These are phyloP conservation scores for Acanthisitta chloris DNA, from an alignment of 2,113 vertebrate genomes.

Conservation along the genomic window DNA sequence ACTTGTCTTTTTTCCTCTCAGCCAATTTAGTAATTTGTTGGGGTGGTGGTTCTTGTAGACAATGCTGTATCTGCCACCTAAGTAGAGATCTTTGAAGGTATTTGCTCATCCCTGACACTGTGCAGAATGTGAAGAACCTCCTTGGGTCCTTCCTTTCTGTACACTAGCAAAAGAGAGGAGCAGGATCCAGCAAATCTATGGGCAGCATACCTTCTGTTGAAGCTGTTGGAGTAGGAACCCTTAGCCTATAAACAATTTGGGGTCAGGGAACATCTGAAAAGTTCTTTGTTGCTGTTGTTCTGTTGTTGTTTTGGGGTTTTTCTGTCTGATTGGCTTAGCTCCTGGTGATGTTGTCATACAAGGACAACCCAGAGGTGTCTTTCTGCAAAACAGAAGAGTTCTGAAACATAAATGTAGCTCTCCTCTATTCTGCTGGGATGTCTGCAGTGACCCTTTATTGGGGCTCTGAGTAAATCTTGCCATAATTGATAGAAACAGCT, in stretches of 20 bases:
- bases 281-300: background rate
- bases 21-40: background rate
- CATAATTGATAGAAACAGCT: conserved; percentile 62
- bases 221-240: background rate
- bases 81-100: background rate
- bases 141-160: background rate
- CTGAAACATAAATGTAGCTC: background rate
- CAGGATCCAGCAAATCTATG: background rate
- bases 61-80: background rate
- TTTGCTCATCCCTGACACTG: background rate
- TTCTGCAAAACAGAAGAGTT: background rate
- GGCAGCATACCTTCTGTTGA: background rate
- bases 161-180: background rate
- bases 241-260: background rate
- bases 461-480: conserved; percentile 43
- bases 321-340: background rate
- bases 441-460: conserved; percentile 44
- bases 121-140: background rate
- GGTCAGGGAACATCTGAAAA: conserved; percentile 1
- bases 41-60: background rate
- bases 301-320: background rate
- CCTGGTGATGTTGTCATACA: background rate
- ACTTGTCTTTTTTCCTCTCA: background rate
- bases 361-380: background rate
- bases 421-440: background rate